Base-by-base conservation (phyloP, 2,797 vertebrate genomes). In the Onychomys arenicola region DNA sequence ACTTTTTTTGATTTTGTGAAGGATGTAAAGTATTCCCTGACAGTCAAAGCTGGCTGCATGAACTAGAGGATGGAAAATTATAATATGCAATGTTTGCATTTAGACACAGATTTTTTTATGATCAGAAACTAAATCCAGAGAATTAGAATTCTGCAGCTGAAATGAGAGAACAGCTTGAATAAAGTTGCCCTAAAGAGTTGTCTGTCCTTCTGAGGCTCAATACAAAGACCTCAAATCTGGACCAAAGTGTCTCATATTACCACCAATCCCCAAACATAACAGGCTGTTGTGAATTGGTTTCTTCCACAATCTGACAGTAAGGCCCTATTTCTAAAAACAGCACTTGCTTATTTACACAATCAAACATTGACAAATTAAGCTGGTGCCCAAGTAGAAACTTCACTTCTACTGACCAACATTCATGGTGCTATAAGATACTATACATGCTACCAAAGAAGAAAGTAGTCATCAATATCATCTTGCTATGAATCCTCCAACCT, bases 1-100 rank as follows among this genome's bases (percentile, higher is more conserved):
- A 93, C 17, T 67, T 94, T 71, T 71, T n/a, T 14, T 90, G 93
- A 88, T 32, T 95, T 92, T 37, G 90, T 76, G 52, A 95, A 93
- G 55, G 25, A 77, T 77, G 23, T 23, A 86, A 96, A 91, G 49
- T 90, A 90, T 77, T 43, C 37, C 40, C 4, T 75, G 40, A 40
- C 40, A 13, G 2, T 83, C 55, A 67, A 78, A 82, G 9, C 17
- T 83, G 9, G 14, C 27, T 73, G 1, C 73, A 61, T 34, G 25
- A 7, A 21, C 10, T 85, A 12, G 5, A 6, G 25, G 13, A 1
- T 21, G 3, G 21, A 57, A 63, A 25, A 67, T 0, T 89, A 59
- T 61, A 40, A 78, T 57, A 9, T 81, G 40, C 3, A 52, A 8
- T 14, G 69, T 57, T 59, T 37, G 13, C 81, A 14, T 14, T 59